Evolutionary conservation across 2,113 vertebrate species (phyloP).

Genomic region (Mobula hypostoma): DNA sequence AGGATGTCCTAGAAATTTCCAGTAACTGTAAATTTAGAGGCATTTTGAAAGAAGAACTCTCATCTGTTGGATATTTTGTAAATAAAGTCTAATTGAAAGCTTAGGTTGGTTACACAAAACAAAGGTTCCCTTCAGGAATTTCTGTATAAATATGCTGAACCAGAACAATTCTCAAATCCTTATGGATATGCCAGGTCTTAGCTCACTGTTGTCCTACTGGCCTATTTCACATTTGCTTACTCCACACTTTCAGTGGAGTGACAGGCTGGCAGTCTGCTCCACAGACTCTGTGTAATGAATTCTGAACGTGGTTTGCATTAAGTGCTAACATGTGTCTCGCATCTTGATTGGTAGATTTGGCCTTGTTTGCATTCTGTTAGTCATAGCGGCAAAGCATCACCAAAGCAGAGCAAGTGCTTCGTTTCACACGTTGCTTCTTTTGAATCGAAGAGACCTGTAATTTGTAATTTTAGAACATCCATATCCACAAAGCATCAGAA

Average conservation of each 20-base stretch:
- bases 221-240: not conserved
- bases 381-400: not conserved
- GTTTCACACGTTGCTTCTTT: constrained; percentile 24
- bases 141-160: not conserved
- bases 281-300: not conserved
- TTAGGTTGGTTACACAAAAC: not conserved
- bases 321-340: not conserved
- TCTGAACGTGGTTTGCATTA: constrained; percentile 19
- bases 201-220: constrained; percentile 11
- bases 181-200: not conserved
- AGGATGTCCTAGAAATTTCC: no score
- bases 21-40: not conserved
- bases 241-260: not conserved
- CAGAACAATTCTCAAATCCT: not conserved
- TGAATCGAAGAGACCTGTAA: constrained; percentile 5
- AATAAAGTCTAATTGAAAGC: not conserved
- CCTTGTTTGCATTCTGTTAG: not conserved
- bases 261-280: not conserved
- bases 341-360: constrained; percentile 1
- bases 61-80: not conserved
- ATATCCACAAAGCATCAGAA: not conserved
- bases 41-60: not conserved
- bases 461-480: not conserved
- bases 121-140: not conserved
- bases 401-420: constrained; percentile 14